Conservation (phyloP, 2,113 vertebrate species). For the Rynchops niger region DNA sequence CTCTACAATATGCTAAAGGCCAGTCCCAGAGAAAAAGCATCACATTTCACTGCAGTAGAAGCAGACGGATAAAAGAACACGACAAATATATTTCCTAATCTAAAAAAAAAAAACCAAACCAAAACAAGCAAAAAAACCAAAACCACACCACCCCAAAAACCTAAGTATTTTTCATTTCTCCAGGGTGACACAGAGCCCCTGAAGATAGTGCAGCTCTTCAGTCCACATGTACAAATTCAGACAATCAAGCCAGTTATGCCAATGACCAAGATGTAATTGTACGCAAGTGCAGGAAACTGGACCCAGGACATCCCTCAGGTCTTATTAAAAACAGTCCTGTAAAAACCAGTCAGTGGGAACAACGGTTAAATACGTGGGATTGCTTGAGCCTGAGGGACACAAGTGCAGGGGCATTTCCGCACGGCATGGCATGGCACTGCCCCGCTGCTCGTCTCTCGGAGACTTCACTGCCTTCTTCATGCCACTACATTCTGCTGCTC, state of each 20-base stretch:
- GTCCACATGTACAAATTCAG: neutral
- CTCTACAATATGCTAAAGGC: neutral
- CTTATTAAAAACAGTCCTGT: neutral
- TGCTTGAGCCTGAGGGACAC: neutral
- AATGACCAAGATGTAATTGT: neutral
- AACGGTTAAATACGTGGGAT: neutral
- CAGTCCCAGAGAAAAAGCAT: neutral
- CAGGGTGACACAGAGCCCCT: neutral
- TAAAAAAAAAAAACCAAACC: neutral
- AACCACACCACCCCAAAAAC: too few species aligned
- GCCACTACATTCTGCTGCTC: neutral
- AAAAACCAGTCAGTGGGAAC: neutral
- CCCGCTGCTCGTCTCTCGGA: neutral
- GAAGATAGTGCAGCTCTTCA: neutral
- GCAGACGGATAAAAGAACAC: neutral
- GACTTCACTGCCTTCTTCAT: neutral
- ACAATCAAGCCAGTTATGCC: neutral
- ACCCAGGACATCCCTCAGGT: neutral
- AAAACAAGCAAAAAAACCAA: too few species aligned
- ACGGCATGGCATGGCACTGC: accelerated
- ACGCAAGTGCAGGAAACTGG: neutral
- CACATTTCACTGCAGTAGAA: neutral
- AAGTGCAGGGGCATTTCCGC: neutral
- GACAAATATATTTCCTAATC: neutral
- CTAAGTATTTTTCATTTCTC: neutral